These are phyloP conservation scores for Pelecanoides urinatrix DNA, from an alignment of 2,113 vertebrate genomes.

Conservation along the genomic window DNA sequence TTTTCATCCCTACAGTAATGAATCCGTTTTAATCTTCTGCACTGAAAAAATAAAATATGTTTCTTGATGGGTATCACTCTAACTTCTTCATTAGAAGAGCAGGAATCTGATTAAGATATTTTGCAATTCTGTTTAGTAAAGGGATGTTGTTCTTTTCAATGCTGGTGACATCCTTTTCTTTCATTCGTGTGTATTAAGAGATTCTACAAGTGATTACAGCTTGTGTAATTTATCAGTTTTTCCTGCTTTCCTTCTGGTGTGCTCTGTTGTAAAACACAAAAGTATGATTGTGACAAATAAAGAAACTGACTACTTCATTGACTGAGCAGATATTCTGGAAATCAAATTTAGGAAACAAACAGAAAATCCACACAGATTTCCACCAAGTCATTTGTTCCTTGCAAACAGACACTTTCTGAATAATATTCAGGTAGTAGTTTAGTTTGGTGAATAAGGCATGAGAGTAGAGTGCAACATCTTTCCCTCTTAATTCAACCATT, in stretches of 20 bases:
- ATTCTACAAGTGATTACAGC: not conserved
- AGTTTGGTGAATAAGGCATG: not conserved
- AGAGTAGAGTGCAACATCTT: not conserved
- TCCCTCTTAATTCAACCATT: not conserved
- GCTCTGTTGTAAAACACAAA: not conserved
- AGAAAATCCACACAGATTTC: not conserved
- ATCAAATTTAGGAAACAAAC: not conserved
- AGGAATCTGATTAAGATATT: not conserved
- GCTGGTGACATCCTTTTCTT: not conserved
- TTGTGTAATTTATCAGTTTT: not conserved
- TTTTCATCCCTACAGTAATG: not conserved
- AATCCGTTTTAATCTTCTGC: not conserved
- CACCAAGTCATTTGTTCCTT: not conserved
- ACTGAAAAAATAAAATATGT: not conserved
- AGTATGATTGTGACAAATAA: not conserved
- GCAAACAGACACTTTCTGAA: not conserved
- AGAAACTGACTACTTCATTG: not conserved
- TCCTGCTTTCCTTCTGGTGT: not conserved
- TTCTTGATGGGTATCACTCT: not conserved
- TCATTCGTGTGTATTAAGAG: not conserved
- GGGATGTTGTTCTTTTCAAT: not conserved
- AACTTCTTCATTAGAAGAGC: not conserved
- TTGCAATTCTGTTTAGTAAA: not conserved
- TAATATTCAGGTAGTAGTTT: not conserved
- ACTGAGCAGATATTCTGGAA: not conserved